Percentiles rank a stretch among this genome's conserved stretches.
Conservation (phyloP, 2,888 invertebrate species). For the Cynaeus angustus region DNA sequence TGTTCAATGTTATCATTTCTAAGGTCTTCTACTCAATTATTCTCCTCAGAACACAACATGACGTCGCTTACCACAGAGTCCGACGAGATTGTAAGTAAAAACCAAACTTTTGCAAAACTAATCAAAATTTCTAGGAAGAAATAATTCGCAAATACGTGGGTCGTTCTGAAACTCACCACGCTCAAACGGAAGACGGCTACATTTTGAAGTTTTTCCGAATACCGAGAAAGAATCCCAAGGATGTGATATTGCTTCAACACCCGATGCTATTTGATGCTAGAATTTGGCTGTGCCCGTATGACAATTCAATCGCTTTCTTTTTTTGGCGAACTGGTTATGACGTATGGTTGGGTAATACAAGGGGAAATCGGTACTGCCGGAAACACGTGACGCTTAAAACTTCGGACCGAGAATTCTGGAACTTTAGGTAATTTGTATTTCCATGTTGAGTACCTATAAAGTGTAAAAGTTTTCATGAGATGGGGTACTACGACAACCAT, state of each 20-base stretch:
- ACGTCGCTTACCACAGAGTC: too few relatives aligned
- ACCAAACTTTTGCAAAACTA: neutral
- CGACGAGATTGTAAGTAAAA: neutral
- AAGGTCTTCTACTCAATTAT: too few relatives aligned
- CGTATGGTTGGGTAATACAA: slow-evolving; percentile 29
- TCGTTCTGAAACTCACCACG: slow-evolving; percentile 8
- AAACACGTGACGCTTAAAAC: slow-evolving; percentile 9
- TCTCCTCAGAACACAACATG: too few relatives aligned
- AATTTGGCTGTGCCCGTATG: slow-evolving; percentile 16
- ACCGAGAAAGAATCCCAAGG: slow-evolving; percentile 22
- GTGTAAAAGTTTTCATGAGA: slow-evolving; percentile 18
- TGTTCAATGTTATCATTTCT: too few relatives aligned
- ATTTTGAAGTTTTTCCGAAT: slow-evolving; percentile 20
- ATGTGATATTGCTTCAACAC: slow-evolving; percentile 24
- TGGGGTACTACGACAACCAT: slow-evolving; percentile 24
- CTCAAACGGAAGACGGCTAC: slow-evolving; percentile 33
- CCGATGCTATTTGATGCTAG: slow-evolving; percentile 1
- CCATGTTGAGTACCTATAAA: neutral
- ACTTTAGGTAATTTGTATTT: slow-evolving; percentile 10
- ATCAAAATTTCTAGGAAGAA: neutral
- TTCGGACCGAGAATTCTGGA: slow-evolving; percentile 15
- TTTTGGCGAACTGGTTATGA: slow-evolving; percentile 36
- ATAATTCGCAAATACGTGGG: neutral
- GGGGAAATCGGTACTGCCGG: slow-evolving; percentile 10
- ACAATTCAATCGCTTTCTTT: slow-evolving; percentile 23